Evolutionary conservation across 1,140 invertebrate genomes (phyloP).

Genomic region (Cyclina sinensis): DNA sequence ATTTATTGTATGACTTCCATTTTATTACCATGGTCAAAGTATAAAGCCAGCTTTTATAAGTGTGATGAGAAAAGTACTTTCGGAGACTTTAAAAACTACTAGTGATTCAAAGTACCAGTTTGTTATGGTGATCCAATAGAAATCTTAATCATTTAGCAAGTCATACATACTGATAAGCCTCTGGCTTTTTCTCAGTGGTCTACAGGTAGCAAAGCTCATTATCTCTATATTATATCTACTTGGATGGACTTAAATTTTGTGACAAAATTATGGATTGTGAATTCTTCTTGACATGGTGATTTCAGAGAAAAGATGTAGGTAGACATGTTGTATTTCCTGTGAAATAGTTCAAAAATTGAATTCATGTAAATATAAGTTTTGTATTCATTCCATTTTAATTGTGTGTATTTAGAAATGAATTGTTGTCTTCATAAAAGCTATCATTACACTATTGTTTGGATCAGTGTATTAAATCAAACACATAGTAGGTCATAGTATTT

Average conservation of each 20-base stretch:
- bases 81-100: too few species aligned
- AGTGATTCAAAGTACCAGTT: too few species aligned
- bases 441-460: background rate
- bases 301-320: conserved; percentile 59
- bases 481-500: background rate
- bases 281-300: conserved; percentile 9
- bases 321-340: background rate
- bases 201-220: background rate
- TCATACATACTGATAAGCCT: conserved; percentile 38
- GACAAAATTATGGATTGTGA: conserved; percentile 7
- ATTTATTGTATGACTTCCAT: too few species aligned
- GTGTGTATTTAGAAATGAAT: background rate
- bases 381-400: background rate
- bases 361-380: background rate
- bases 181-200: conserved; percentile 32
- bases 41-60: too few species aligned
- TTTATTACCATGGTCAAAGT: too few species aligned
- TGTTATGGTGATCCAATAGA: background rate
- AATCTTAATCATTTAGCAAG: background rate
- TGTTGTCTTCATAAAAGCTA: background rate
- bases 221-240: background rate
- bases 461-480: background rate
- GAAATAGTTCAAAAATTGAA: background rate
- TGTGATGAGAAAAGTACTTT: too few species aligned
- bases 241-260: background rate